phyloP scores from a whole-genome alignment of 1,140 invertebrate genomes.

The Drosophila pseudoobscura region DNA sequence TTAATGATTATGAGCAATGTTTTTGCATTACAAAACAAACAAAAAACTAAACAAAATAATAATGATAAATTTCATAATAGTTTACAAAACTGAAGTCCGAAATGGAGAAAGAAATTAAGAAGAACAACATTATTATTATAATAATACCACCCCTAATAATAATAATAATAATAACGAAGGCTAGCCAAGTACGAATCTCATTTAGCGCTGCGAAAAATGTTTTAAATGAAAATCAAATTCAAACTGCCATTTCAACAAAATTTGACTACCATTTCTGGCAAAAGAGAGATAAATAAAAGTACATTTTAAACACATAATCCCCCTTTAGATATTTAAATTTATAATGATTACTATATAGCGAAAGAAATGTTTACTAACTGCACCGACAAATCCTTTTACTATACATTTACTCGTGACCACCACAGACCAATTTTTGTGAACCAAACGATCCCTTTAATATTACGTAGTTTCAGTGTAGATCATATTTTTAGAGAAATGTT shows the following conservation, averaged over 20 bases:
- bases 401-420: constrained; percentile 11
- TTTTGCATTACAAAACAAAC: constrained; percentile 51
- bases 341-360: constrained; percentile 17
- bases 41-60: not conserved
- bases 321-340: constrained; percentile 34
- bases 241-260: constrained; percentile 61
- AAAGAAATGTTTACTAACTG: constrained; percentile 21
- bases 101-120: constrained; percentile 25
- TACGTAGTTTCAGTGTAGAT: constrained; percentile 20
- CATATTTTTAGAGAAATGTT: constrained; percentile 33
- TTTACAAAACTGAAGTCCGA: constrained; percentile 33
- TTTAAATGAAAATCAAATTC: constrained; percentile 57
- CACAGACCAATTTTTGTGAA: constrained; percentile 48
- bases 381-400: too few species aligned
- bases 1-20: constrained; percentile 50
- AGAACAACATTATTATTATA: constrained; percentile 12
- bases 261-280: too few species aligned
- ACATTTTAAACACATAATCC: not conserved
- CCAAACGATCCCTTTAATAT: constrained; percentile 16
- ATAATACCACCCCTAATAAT: too few species aligned
- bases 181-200: constrained; percentile 64
- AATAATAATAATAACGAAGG: not conserved
- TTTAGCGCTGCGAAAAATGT: constrained; percentile 53
- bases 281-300: constrained; percentile 15
- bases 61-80: constrained; percentile 19